A percentile compares a stretch with the other conserved stretches of the same genome.
Evolutionary conservation across 2,797 vertebrate genomes (phyloP).

Genomic region (Rhinoraja longicauda): DNA sequence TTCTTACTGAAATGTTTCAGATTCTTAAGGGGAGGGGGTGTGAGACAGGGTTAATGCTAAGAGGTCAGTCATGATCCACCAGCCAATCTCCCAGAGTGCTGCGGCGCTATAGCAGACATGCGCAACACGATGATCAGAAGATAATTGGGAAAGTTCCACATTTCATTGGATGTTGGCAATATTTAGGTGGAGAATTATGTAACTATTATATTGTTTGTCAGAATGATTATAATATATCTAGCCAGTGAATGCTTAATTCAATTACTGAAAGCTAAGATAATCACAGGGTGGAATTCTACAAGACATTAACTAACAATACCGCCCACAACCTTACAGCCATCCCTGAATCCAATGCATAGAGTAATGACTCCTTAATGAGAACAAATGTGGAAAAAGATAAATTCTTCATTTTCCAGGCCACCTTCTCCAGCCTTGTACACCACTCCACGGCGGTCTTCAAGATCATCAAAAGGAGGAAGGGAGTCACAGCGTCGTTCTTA

Average conservation of each 20-base stretch:
- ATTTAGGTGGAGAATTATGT: not conserved
- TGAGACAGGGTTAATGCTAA: too few relatives aligned
- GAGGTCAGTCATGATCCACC: too few relatives aligned
- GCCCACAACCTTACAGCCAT: not conserved
- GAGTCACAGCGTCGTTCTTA: conserved; percentile 43
- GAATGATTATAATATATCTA: not conserved
- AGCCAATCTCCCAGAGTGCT: too few relatives aligned
- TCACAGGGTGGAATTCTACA: not conserved
- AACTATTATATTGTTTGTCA: too few relatives aligned
- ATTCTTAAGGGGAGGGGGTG: too few relatives aligned
- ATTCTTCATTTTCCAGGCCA: conserved; percentile 34
- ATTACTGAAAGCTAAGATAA: not conserved
- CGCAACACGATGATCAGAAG: too few relatives aligned
- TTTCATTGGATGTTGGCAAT: too few relatives aligned
- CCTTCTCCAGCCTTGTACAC: conserved; percentile 36
- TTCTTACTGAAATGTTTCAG: too few relatives aligned
- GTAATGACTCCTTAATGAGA: not conserved
- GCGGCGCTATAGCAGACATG: too few relatives aligned
- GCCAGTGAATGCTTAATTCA: not conserved
- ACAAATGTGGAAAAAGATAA: not conserved
- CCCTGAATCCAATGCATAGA: not conserved
- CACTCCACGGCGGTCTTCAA: conserved; percentile 30
- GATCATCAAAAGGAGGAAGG: not conserved
- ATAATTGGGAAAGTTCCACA: too few relatives aligned
- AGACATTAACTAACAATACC: not conserved